phyloP scores from a whole-genome alignment of 2,888 invertebrate genomes.

The Ceramica pisi region DNA sequence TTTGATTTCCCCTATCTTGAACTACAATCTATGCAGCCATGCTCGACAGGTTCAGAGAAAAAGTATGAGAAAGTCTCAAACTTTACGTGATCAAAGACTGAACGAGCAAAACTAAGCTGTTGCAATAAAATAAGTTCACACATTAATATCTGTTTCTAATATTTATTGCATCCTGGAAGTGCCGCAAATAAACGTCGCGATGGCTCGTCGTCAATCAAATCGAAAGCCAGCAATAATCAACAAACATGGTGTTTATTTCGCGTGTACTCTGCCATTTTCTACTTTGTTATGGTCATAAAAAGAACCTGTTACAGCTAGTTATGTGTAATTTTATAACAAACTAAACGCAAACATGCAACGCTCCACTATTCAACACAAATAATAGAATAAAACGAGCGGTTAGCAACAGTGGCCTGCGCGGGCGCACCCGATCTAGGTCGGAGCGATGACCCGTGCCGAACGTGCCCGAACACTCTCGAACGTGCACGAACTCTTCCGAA shows the following conservation, averaged over 20 bases:
- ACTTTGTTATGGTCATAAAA: slow-evolving; percentile 68
- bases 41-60: slow-evolving; percentile 33
- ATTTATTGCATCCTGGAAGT: slow-evolving; percentile 55
- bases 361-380: slow-evolving; percentile 62
- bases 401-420: slow-evolving; percentile 68
- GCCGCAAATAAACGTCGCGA: slow-evolving; percentile 21
- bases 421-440: slow-evolving; percentile 76
- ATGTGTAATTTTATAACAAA: slow-evolving; percentile 70
- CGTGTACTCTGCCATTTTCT: slow-evolving; percentile 63
- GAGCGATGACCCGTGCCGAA: slow-evolving; percentile 79
- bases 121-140: slow-evolving; percentile 46
- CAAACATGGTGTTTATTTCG: slow-evolving; percentile 59
- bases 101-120: slow-evolving; percentile 26
- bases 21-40: neutral
- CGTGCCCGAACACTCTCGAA: slow-evolving; percentile 66
- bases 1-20: neutral
- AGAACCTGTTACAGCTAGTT: slow-evolving; percentile 61
- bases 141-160: slow-evolving; percentile 48
- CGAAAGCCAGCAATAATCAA: slow-evolving; percentile 44
- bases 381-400: slow-evolving; percentile 64
- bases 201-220: slow-evolving; percentile 46
- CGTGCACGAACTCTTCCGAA: slow-evolving; percentile 54
- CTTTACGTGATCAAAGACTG: slow-evolving; percentile 27
- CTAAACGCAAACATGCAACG: slow-evolving; percentile 64
- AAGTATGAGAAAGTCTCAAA: slow-evolving; percentile 52